Evolutionary conservation across 2,113 vertebrate species (phyloP).

Genomic region (Suricata suricatta): DNA sequence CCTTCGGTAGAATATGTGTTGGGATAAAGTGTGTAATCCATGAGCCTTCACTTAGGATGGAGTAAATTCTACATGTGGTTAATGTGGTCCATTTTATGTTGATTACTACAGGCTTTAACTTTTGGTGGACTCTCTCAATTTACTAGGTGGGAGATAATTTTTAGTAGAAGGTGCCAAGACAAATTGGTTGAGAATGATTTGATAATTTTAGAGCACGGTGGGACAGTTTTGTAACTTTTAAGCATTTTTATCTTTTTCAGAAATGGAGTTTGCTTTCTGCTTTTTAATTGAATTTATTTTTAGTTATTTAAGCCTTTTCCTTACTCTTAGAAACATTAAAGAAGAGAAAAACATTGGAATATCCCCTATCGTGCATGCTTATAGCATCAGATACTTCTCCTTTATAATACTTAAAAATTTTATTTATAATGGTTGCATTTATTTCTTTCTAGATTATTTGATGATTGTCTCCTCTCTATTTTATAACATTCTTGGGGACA

Average conservation of each 20-base stretch:
- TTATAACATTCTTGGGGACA: conserved; percentile 6
- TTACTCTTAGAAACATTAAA: conserved; percentile 21
- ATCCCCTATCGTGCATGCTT: not conserved
- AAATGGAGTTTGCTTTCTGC: conserved; percentile 10
- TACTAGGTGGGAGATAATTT: conserved; percentile 11
- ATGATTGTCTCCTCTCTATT: not conserved
- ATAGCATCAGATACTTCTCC: not conserved
- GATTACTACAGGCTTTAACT: not conserved
- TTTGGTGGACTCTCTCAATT: conserved; percentile 7
- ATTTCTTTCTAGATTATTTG: conserved; percentile 47
- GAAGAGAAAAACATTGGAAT: not conserved
- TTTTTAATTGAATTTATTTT: conserved; percentile 28
- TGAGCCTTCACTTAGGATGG: not conserved
- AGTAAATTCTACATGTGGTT: not conserved
- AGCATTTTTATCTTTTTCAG: conserved; percentile 43
- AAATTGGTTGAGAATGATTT: conserved; percentile 41
- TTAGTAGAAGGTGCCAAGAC: conserved; percentile 37
- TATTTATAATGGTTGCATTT: not conserved
- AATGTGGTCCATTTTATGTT: not conserved
- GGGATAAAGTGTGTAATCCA: not conserved
- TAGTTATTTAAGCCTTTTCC: not conserved
- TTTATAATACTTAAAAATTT: not conserved
- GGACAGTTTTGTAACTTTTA: not conserved
- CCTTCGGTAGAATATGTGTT: not conserved
- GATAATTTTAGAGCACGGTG: conserved; percentile 7